Evolutionary conservation across 2,888 invertebrate genomes (phyloP).

Genomic region (Odontocolon sp.): DNA sequence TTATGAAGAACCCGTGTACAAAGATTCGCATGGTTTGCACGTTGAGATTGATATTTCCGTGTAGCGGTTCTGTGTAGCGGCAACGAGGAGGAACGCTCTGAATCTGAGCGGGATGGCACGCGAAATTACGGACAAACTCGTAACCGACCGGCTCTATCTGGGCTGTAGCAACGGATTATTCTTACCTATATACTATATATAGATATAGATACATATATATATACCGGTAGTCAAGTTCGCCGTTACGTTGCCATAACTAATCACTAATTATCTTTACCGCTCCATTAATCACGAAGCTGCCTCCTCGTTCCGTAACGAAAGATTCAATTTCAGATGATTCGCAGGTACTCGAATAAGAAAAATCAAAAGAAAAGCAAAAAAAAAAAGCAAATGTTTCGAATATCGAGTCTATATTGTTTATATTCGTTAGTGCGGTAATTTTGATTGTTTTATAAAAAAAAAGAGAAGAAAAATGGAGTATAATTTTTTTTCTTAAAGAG

Average conservation of each 20-base stretch:
- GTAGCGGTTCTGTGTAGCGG: slow-evolving; percentile 54
- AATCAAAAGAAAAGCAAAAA: no score
- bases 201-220: neutral
- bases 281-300: slow-evolving; percentile 49
- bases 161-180: neutral
- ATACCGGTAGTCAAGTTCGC: slow-evolving; percentile 38
- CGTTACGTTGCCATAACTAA: slow-evolving; percentile 56
- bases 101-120: slow-evolving; percentile 23
- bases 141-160: neutral
- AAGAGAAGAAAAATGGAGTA: no score
- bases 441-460: no score
- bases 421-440: no score
- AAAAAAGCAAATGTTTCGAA: no score
- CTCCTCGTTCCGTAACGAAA: slow-evolving; percentile 35
- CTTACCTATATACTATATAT: neutral
- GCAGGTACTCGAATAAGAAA: neutral
- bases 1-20: neutral
- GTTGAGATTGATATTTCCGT: slow-evolving; percentile 57
- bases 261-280: slow-evolving; percentile 56
- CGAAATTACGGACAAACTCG: slow-evolving; percentile 30
- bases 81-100: neutral
- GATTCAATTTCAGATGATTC: slow-evolving; percentile 42
- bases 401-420: no score
- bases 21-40: slow-evolving; percentile 16
- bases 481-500: no score